Evolutionary conservation across 2,797 vertebrate species (phyloP).

Genomic region (Eupleurogrammus muticus): DNA sequence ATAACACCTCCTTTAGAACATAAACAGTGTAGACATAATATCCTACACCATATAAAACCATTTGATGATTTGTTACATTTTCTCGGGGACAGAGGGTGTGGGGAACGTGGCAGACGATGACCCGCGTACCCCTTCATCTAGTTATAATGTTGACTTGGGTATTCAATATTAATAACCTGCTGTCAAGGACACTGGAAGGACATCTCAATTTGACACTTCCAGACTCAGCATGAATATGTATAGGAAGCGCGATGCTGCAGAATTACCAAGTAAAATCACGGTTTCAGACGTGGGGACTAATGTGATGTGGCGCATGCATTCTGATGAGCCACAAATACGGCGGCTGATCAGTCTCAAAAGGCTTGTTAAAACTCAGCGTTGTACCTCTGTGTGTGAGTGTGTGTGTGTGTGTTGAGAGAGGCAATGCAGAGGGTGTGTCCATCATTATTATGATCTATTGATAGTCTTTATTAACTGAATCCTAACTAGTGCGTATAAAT

Average conservation of each 20-base stretch:
- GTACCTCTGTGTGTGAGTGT: constrained; percentile 11
- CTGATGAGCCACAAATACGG: constrained; percentile 69
- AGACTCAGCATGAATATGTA: constrained; percentile 82
- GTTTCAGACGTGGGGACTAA: constrained; percentile 72
- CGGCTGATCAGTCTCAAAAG: constrained; percentile 69
- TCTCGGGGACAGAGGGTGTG: constrained; percentile 37
- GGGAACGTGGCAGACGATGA: constrained; percentile 55
- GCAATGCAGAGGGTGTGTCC: constrained; percentile 7
- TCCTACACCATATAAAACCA: constrained; percentile 20
- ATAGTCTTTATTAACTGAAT: constrained; percentile 31
- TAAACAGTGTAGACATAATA: neutral
- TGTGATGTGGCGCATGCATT: constrained; percentile 74
- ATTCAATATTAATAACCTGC: constrained; percentile 82
- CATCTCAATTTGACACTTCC: constrained; percentile 79
- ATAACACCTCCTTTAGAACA: constrained; percentile 1
- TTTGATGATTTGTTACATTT: constrained; percentile 53
- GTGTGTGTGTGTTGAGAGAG: neutral
- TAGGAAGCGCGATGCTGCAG: constrained; percentile 56
- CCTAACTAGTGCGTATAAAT: constrained; percentile 15
- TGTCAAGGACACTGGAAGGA: constrained; percentile 83
- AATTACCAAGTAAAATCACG: constrained; percentile 83
- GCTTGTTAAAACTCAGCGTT: constrained; percentile 66
- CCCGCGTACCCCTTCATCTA: constrained; percentile 61
- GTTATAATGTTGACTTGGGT: constrained; percentile 70
- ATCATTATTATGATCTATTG: constrained; percentile 3